Conservation (phyloP, 2,113 vertebrate species). For the Circaetus gallicus region DNA sequence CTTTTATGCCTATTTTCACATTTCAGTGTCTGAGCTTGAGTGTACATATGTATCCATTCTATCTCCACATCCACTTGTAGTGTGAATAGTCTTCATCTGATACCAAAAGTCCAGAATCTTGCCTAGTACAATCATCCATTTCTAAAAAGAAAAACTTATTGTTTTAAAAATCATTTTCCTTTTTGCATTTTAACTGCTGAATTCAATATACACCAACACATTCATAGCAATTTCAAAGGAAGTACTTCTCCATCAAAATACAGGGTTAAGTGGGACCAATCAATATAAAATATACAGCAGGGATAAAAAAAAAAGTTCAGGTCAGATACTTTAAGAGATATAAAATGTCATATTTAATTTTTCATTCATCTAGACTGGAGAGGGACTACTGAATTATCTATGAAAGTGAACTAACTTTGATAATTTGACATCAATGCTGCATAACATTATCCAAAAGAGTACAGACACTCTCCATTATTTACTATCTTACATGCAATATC, state of each 20-base stretch:
- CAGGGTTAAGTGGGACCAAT: conserved; percentile 29
- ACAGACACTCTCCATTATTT: background rate
- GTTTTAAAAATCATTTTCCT: background rate
- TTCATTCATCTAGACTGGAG: conserved; percentile 14
- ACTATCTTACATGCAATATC: background rate
- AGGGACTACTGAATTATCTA: conserved; percentile 43
- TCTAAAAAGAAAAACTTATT: background rate
- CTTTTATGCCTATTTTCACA: background rate
- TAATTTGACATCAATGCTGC: conserved; percentile 33
- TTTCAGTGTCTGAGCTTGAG: background rate
- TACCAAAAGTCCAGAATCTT: background rate
- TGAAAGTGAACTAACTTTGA: conserved; percentile 28
- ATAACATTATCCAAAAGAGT: background rate
- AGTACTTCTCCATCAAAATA: background rate
- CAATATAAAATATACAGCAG: conserved; percentile 23
- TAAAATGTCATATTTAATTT: conserved; percentile 53
- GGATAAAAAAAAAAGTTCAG: background rate
- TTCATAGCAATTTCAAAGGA: background rate
- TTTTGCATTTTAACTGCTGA: background rate
- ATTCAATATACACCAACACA: background rate
- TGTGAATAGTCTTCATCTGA: background rate
- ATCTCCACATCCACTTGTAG: background rate
- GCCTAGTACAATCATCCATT: background rate
- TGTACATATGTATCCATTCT: background rate
- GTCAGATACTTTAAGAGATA: conserved; percentile 8